phyloP scores from a whole-genome alignment of 2,888 invertebrate genomes.

The Serrognathus titanus region DNA sequence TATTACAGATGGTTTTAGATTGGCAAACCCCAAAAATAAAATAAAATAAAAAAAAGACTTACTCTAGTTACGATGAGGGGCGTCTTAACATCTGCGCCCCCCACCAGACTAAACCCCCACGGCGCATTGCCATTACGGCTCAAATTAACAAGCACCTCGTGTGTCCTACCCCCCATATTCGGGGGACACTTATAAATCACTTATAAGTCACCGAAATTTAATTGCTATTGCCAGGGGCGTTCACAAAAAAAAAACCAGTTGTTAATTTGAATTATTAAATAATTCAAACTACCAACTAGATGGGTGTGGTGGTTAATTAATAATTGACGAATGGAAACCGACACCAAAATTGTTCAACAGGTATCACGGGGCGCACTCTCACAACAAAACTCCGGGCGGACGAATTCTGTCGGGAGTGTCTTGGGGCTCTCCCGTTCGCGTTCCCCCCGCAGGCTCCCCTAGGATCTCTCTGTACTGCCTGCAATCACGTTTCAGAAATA shows the following conservation, averaged over 20 bases:
- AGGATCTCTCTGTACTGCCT: constrained; percentile 2
- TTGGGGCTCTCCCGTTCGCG: constrained; percentile 5
- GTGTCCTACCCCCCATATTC: constrained; percentile 63
- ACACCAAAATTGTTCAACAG: constrained; percentile 16
- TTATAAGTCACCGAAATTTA: background rate
- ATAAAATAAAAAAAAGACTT: constrained; percentile 43
- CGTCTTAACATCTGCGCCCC: constrained; percentile 80
- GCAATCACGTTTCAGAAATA: constrained; percentile 17
- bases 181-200: constrained; percentile 4
- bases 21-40: background rate
- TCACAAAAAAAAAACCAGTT: no score
- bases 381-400: constrained; percentile 12
- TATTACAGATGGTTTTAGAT: constrained; percentile 44
- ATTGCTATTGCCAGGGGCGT: background rate
- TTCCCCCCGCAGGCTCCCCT: constrained; percentile 7
- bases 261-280: no score
- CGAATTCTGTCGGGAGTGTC: background rate
- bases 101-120: constrained; percentile 86
- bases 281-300: background rate
- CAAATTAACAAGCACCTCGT: constrained; percentile 72
- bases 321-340: background rate
- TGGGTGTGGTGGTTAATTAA: background rate
- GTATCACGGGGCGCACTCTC: constrained; percentile 12
- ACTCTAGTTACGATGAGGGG: constrained; percentile 88
- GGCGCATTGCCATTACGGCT: constrained; percentile 69